Percentiles rank a stretch among this genome's conserved stretches.
Evolutionary conservation across 1,140 invertebrate species (phyloP).

Genomic region (Conus betulinus): DNA sequence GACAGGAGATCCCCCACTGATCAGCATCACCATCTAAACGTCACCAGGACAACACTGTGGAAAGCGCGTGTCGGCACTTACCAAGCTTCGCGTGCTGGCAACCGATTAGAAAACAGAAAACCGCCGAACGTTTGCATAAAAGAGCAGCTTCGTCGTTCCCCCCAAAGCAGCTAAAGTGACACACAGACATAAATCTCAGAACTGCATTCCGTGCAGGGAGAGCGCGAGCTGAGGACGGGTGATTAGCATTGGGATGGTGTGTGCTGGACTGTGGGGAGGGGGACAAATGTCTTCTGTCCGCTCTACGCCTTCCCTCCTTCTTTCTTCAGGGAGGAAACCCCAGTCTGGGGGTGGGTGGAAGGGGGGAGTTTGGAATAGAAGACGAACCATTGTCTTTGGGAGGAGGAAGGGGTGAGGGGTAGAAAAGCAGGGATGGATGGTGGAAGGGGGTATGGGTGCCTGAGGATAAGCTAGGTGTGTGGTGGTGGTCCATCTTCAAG

Average conservation of each 20-base stretch:
- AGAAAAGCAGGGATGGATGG: no score
- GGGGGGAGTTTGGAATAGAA: background rate
- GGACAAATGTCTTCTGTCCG: conserved; percentile 7
- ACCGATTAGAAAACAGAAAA: background rate
- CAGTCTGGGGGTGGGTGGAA: background rate
- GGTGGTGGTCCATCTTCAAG: no score
- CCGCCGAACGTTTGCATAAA: background rate
- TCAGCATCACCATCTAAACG: no score
- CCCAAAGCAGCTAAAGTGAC: background rate
- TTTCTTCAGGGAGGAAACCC: background rate
- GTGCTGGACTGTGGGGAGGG: background rate
- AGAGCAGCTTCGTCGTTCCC: background rate
- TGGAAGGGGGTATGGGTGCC: no score
- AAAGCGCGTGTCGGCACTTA: no score
- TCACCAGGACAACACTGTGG: no score
- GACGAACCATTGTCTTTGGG: background rate
- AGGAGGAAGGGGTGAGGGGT: background rate
- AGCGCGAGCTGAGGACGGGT: background rate
- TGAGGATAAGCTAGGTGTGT: no score
- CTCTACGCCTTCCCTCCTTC: background rate
- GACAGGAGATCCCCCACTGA: no score
- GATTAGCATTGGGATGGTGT: background rate
- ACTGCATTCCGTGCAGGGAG: background rate
- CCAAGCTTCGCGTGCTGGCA: background rate
- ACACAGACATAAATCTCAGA: background rate